A percentile compares a stretch with the other conserved stretches of the same genome.
Evolutionary conservation across 2,888 invertebrate species (phyloP).

Genomic region (Hyposoter dolosus): DNA sequence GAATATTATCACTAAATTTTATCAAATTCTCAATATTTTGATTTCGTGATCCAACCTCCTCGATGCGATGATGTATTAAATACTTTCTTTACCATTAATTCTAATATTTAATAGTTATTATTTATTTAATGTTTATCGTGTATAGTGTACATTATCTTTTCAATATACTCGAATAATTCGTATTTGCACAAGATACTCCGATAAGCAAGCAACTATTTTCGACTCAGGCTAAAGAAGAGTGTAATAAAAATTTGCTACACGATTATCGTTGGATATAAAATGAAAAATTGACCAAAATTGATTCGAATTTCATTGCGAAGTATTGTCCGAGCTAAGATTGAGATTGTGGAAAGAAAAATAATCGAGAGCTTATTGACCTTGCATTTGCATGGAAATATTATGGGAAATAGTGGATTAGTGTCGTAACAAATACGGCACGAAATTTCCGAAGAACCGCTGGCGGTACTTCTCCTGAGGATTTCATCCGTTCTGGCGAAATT

Average conservation of each 20-base stretch:
- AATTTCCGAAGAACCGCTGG: slow-evolving; percentile 63
- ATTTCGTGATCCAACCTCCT: too few relatives aligned
- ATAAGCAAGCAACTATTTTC: slow-evolving; percentile 52
- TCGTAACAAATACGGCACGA: slow-evolving; percentile 86
- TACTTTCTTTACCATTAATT: slow-evolving; percentile 20
- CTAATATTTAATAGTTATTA: slow-evolving; percentile 27
- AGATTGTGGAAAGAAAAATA: background rate
- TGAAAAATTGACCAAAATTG: background rate
- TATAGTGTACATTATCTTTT: background rate
- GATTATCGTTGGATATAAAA: background rate
- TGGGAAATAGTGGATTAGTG: slow-evolving; percentile 83
- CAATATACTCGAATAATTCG: background rate
- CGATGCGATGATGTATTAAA: background rate
- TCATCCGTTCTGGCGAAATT: slow-evolving; percentile 32
- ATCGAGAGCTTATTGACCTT: slow-evolving; percentile 81
- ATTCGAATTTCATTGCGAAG: background rate
- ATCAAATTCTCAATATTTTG: too few relatives aligned
- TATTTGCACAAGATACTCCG: background rate
- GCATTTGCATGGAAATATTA: slow-evolving; percentile 86
- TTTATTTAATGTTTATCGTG: slow-evolving; percentile 5
- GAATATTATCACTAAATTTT: too few relatives aligned
- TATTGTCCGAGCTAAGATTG: too few relatives aligned
- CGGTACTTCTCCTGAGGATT: slow-evolving; percentile 42
- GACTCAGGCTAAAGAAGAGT: background rate
- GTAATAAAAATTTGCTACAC: background rate